These are phyloP conservation scores for Oreochromis niloticus DNA, from an alignment of 2,113 vertebrate species.

Conservation along the genomic window DNA sequence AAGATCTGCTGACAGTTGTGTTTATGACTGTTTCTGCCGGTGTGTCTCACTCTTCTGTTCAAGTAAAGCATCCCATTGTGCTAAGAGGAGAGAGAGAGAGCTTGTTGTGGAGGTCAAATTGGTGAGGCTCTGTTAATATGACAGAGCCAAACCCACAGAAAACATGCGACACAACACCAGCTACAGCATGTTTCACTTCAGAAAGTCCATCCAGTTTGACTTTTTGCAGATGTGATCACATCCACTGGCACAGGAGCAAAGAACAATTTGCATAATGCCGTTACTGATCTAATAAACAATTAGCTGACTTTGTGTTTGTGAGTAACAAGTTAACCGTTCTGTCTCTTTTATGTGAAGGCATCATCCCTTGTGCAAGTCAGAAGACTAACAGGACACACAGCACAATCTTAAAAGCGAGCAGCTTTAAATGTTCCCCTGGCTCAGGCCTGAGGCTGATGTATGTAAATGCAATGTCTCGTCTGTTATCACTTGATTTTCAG, in stretches of 20 bases:
- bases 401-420: background rate
- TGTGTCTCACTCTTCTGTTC: background rate
- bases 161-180: background rate
- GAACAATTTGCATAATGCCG: background rate
- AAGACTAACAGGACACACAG: background rate
- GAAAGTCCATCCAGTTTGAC: background rate
- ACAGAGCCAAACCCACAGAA: background rate
- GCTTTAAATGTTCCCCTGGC: background rate
- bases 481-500: background rate
- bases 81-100: background rate
- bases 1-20: background rate
- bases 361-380: background rate
- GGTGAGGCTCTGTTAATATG: background rate
- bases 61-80: background rate
- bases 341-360: background rate
- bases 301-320: background rate
- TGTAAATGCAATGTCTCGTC: background rate
- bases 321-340: background rate
- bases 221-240: background rate
- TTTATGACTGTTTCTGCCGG: background rate
- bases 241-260: background rate
- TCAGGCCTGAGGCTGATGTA: background rate
- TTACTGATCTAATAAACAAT: background rate
- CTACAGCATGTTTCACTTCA: background rate
- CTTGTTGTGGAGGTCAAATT: background rate